A percentile compares a stretch with the other conserved stretches of the same genome.
Evolutionary conservation across 2,888 invertebrate species (phyloP).

Genomic region (Miltochrista miniata): DNA sequence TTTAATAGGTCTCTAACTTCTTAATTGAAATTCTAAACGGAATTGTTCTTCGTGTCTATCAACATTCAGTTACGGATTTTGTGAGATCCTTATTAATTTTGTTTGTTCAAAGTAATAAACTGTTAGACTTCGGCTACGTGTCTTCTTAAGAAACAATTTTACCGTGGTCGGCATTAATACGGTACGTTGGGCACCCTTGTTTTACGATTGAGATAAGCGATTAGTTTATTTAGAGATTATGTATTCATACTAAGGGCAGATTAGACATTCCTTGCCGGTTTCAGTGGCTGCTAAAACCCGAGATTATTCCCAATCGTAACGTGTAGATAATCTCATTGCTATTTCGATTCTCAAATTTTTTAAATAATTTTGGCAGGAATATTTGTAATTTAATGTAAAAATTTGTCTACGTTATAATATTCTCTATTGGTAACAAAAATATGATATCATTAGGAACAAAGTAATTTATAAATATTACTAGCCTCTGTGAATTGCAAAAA

Average conservation of each 20-base stretch:
- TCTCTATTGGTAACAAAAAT: too few species aligned
- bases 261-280: too few species aligned
- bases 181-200: conserved; percentile 12
- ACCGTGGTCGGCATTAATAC: conserved; percentile 23
- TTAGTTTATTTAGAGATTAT: conserved; percentile 26
- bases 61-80: conserved; percentile 57
- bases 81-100: conserved; percentile 50
- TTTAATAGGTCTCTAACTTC: conserved; percentile 62
- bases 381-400: too few species aligned
- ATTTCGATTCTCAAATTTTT: too few species aligned
- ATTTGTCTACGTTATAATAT: too few species aligned
- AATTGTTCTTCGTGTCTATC: conserved; percentile 58
- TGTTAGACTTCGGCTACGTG: conserved; percentile 26
- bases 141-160: conserved; percentile 28
- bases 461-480: too few species aligned
- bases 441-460: too few species aligned
- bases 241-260: conserved; percentile 10
- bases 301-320: too few species aligned
- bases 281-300: too few species aligned
- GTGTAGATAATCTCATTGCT: too few species aligned
- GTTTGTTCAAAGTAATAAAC: conserved; percentile 41
- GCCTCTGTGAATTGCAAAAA: too few species aligned
- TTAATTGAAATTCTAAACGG: conserved; percentile 66
- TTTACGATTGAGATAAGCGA: conserved; percentile 19
- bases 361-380: too few species aligned